These are phyloP conservation scores for Gasterosteus aculeatus DNA, from an alignment of 2,113 vertebrate species.

Conservation along the genomic window DNA sequence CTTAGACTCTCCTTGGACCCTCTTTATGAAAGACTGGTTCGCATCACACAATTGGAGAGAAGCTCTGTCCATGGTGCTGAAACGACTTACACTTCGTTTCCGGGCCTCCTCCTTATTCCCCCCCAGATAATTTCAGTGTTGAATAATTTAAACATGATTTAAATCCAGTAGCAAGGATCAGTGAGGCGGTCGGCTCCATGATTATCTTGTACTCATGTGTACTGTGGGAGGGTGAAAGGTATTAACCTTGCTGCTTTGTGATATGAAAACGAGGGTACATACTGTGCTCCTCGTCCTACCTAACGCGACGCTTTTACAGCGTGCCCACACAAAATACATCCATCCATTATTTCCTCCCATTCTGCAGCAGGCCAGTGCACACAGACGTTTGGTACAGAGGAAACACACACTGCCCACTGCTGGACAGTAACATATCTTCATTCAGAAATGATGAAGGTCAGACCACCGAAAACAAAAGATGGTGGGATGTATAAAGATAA, in stretches of 20 bases:
- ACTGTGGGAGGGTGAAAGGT: neutral
- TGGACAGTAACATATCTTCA: constrained; percentile 63
- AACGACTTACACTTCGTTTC: constrained; percentile 26
- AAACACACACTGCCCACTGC: constrained; percentile 77
- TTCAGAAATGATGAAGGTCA: constrained; percentile 75
- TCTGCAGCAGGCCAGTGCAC: constrained; percentile 56
- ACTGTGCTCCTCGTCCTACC: constrained; percentile 24
- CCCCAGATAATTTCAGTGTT: constrained; percentile 6
- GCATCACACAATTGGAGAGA: constrained; percentile 1
- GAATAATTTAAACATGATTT: constrained; percentile 43
- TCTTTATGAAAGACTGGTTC: neutral
- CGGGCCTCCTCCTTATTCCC: constrained; percentile 4
- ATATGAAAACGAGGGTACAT: constrained; percentile 17
- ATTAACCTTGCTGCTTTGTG: neutral
- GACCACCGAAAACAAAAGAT: constrained; percentile 31
- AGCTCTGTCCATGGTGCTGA: constrained; percentile 75
- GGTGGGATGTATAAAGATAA: constrained; percentile 13
- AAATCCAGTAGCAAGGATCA: constrained; percentile 23
- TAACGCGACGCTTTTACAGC: neutral
- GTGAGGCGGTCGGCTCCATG: neutral
- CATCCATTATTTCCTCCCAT: constrained; percentile 38
- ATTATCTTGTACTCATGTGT: neutral
- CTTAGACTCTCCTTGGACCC: neutral
- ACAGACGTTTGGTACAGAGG: constrained; percentile 35
- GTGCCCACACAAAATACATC: constrained; percentile 41